Base-by-base conservation (phyloP, 2,888 invertebrate species). In the Shargacucullia verbasci region DNA sequence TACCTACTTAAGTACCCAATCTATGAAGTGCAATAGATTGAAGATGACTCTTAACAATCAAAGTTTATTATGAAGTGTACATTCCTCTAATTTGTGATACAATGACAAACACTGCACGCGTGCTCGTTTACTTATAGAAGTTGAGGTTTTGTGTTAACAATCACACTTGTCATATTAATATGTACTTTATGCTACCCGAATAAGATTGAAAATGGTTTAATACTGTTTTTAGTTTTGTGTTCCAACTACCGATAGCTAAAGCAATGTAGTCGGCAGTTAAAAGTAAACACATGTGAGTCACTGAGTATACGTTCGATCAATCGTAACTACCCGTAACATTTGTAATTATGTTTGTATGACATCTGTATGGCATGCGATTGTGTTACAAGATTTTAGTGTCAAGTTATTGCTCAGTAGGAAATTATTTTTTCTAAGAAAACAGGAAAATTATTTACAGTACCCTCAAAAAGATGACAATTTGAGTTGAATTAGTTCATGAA, bases 151-250 rank as follows among this genome's bases (percentile, higher is more conserved):
- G 70, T 56, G 67, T 68, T 52, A 38, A 37, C 31, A 61, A 45
- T 39, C 33, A 39, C 46, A n/a, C 10, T 0, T 45, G 35, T 3
- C 12, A 49, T 6, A 43, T n/a, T 10, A 61, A 59, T 34, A 66
- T 44, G 10, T 48, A 54, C 73, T 59, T 68, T 83, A 80, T 60
- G 0, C 0, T 11, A 0, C 14, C 5, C 34, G 13, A 0, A 41
- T 81, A 81, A 61, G 69, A 81, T 75, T 68, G 55, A 65, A 70
- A 73, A 68, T 80, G 35, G 45, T 52, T 40, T 45, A 48, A 13
- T 7, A 0, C 39, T 11, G 15, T 15, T 20, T n/a, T 56, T 65
- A 79, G 89, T 90, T 82, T 88, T 82, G 87, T 82, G 90, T 89
- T 89, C 76, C 89, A 70, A 29, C 29, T 20, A 89, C 77, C 41